Evolutionary conservation across 2,888 invertebrate species (phyloP).

Genomic region (Laspeyria flexula): DNA sequence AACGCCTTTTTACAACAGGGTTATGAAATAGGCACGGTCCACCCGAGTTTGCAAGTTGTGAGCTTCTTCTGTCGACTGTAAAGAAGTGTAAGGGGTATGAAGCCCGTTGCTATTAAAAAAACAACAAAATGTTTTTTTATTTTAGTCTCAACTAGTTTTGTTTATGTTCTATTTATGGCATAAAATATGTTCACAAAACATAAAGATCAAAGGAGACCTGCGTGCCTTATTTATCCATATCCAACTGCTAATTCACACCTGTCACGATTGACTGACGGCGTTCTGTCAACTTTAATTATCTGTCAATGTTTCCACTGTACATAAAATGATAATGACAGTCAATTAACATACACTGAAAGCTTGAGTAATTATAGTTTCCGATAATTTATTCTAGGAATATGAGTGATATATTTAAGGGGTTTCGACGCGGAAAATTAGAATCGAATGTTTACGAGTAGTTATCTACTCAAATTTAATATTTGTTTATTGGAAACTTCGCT

Average conservation of each 20-base stretch:
- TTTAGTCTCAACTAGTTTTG: too few relatives aligned
- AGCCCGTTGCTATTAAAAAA: too few relatives aligned
- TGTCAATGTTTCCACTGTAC: constrained; percentile 44
- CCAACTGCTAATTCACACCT: constrained; percentile 37
- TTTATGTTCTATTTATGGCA: too few relatives aligned
- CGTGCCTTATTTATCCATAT: constrained; percentile 1
- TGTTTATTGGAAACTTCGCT: too few relatives aligned
- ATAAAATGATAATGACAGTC: constrained; percentile 39
- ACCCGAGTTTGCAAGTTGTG: too few relatives aligned
- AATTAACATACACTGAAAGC: constrained; percentile 32
- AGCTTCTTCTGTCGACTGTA: too few relatives aligned
- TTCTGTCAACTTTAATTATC: constrained; percentile 44
- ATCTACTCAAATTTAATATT: too few relatives aligned
- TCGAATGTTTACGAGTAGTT: not conserved
- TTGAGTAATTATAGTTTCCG: constrained; percentile 31
- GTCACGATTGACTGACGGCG: constrained; percentile 43
- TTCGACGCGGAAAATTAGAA: not conserved
- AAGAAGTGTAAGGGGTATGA: too few relatives aligned
- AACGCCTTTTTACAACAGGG: too few relatives aligned
- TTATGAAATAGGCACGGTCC: too few relatives aligned
- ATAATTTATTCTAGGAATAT: constrained; percentile 15
- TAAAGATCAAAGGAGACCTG: too few relatives aligned
- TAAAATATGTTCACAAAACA: not conserved
- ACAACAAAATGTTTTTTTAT: too few relatives aligned
- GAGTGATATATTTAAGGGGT: not conserved